Evolutionary conservation across 2,113 vertebrate species (phyloP).

Genomic region (Hippocampus comes): DNA sequence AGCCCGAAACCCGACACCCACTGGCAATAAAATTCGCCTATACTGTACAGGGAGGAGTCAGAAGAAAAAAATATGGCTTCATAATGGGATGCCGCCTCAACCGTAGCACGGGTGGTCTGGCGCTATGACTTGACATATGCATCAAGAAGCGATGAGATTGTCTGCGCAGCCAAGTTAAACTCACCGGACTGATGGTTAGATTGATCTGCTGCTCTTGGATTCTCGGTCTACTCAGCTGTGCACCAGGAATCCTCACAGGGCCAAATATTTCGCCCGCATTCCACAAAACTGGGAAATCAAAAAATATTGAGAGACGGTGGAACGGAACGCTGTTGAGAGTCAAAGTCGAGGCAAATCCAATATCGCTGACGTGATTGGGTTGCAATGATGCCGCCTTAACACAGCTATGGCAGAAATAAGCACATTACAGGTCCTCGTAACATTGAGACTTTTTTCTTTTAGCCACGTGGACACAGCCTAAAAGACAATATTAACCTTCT

Average conservation of each 20-base stretch:
- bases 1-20: constrained; percentile 1
- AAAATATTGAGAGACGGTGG: not conserved
- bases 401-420: too few relatives aligned
- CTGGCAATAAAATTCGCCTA: constrained; percentile 19
- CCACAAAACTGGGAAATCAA: not conserved
- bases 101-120: constrained; percentile 77
- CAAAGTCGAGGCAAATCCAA: too few relatives aligned
- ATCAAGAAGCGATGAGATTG: constrained; percentile 80
- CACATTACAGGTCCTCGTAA: too few relatives aligned
- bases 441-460: too few relatives aligned
- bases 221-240: constrained; percentile 36
- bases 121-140: constrained; percentile 65
- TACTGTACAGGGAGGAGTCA: not conserved
- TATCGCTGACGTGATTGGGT: too few relatives aligned
- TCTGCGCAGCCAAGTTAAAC: constrained; percentile 73
- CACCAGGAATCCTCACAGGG: constrained; percentile 31
- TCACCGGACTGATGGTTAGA: constrained; percentile 61
- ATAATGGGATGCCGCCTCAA: constrained; percentile 47
- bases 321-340: not conserved
- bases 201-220: constrained; percentile 51
- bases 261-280: not conserved
- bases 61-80: constrained; percentile 17
- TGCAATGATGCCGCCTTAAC: too few relatives aligned
- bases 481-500: too few relatives aligned
- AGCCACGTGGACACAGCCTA: too few relatives aligned